These are phyloP conservation scores for Pygmarrhopalites habei DNA, from an alignment of 1,140 invertebrate species.

Conservation along the genomic window DNA sequence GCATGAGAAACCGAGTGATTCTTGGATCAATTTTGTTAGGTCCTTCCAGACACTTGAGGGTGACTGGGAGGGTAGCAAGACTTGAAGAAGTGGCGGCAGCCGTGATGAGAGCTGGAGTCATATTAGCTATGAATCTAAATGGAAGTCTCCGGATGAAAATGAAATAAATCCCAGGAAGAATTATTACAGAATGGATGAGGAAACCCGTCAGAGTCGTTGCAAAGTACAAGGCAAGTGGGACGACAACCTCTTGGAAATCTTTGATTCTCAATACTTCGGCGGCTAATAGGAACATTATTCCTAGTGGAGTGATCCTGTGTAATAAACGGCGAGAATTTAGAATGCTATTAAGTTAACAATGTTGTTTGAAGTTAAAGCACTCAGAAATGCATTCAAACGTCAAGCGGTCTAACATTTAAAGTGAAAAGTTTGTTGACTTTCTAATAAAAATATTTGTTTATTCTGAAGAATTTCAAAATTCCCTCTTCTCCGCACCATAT, in stretches of 20 bases:
- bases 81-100: too few relatives aligned
- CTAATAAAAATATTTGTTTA: too few relatives aligned
- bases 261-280: conserved; percentile 51
- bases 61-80: conserved; percentile 56
- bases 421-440: too few relatives aligned
- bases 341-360: too few relatives aligned
- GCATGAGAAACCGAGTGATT: conserved; percentile 57
- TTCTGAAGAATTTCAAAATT: too few relatives aligned
- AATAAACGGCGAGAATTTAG: too few relatives aligned
- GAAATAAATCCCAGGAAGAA: conserved; percentile 46
- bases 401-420: too few relatives aligned
- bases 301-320: conserved; percentile 55
- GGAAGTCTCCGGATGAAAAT: conserved; percentile 45
- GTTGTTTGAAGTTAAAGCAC: too few relatives aligned
- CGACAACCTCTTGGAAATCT: conserved; percentile 47
- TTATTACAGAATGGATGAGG: conserved; percentile 46
- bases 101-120: conserved; percentile 47
- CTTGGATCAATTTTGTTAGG: conserved; percentile 54
- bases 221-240: conserved; percentile 49
- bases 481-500: too few relatives aligned
- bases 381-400: too few relatives aligned
- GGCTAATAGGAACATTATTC: conserved; percentile 53
- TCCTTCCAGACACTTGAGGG: conserved; percentile 58
- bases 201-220: conserved; percentile 47
- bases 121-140: conserved; percentile 45